Evolutionary conservation across 2,113 vertebrate species (phyloP).

Genomic region (Antennarius striatus): DNA sequence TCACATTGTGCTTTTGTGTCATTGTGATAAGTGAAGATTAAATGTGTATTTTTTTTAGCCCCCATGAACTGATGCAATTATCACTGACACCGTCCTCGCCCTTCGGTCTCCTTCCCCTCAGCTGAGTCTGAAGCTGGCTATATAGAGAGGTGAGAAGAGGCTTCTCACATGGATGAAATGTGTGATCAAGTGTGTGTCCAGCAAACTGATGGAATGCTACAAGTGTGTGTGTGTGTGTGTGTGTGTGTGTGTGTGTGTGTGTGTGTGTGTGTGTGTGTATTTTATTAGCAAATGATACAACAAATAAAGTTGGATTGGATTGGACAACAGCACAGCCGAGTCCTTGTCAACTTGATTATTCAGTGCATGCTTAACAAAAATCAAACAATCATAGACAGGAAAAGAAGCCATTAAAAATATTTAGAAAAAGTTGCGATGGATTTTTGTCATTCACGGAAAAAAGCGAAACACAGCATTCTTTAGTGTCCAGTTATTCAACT

Average conservation of each 20-base stretch:
- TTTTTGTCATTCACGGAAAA: no score
- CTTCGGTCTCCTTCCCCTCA: conserved; percentile 51
- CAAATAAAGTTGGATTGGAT: no score
- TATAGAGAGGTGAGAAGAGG: conserved; percentile 53
- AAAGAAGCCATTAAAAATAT: not conserved
- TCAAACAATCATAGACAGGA: not conserved
- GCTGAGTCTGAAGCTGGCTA: conserved; percentile 21
- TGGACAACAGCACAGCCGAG: not conserved
- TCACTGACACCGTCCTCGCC: conserved; percentile 18
- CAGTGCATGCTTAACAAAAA: not conserved
- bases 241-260: not conserved
- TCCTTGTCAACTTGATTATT: conserved; percentile 35
- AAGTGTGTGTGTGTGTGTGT: not conserved
- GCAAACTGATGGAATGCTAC: not conserved
- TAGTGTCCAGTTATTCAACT: not conserved
- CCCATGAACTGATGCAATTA: conserved; percentile 1
- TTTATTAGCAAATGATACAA: conserved; percentile 8
- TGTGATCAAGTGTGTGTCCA: conserved; percentile 18
- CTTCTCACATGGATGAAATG: conserved; percentile 41
- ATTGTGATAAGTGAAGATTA: no score
- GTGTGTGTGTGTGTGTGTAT: not conserved
- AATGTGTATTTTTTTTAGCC: no score
- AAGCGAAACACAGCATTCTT: no score
- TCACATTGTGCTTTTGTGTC: no score
- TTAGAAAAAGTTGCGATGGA: not conserved